Evolutionary conservation across 2,888 invertebrate species (phyloP), one percentile per base, ranked within the genome.

Genomic region (Elysia crispata): DNA sequence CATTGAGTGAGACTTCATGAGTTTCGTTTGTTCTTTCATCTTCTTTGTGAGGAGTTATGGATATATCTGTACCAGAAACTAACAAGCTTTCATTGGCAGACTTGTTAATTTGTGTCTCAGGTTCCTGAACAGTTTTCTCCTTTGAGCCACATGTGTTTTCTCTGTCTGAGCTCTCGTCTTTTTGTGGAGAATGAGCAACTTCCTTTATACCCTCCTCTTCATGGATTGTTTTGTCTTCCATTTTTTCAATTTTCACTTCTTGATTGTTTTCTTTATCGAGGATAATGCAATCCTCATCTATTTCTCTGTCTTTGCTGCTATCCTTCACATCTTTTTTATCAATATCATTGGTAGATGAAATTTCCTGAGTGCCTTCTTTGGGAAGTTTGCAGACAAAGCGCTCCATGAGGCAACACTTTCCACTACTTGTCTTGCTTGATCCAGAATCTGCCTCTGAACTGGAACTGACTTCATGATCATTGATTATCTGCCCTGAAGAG

Each of bases 381-480:
- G 84, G 81, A 25, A 76, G 69, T 54, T 80, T 83, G 11, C 83
- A 77, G 1, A 88, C 86, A 85, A 87, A 88, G 57, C 83, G 83
- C 11, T 88, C 87, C 76, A 86, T 30, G 6, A 83, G 54, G 41
- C 83, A 82, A 13, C 74, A 76, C 80, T 83, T 80, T 77, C 84
- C 66, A 70, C 67, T 72, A 79, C 80, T 60, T 62, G 76, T 60
- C 75, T 81, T 81, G 20, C 25, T 70, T 6, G 30, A 31, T 3
- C 28, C 60, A 5, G 76, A 33, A 25, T 89, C 89, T 11, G 89
- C 86, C 66, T 89, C 90, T 3, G 90, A 89, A 77, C 88, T 89
- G 20, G 89, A 89, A 69, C 88, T 90, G 8, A 90, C 90, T 78
- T 89, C 89, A 77, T 87, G 86, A 49, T 88, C 89, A 82, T 87